Evolutionary conservation across 2,113 vertebrate genomes (phyloP), one percentile per base, ranked within the genome.

Genomic region (Corythornis cristatus): DNA sequence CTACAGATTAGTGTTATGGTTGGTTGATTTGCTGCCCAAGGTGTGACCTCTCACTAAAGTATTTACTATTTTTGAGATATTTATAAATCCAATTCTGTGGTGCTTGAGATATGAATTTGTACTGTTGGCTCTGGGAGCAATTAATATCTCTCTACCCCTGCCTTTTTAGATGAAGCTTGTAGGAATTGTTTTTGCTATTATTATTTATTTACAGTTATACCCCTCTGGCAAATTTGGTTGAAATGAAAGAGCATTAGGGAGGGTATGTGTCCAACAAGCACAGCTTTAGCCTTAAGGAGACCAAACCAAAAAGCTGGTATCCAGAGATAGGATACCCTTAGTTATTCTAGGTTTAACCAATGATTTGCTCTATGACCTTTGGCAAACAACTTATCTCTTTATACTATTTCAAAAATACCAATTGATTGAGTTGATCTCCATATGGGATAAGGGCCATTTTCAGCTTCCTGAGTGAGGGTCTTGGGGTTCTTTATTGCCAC

Each of bases 281-380:
- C 16, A 37, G 1, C 62, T 71, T 31, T 74, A 90, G 37, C 76
- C 76, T 62, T 80, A 67, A 58, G 56, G 64, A 58, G 35, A 74
- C 14, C 9, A 58, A 73, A 64, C 67, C 37, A 50, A 91, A 92
- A 79, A 79, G 8, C 25, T 62, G 37, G 3, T 77, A 40, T 79
- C 33, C 58, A 70, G 66, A 82, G 77, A 15, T 4, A 56, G 35
- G 14, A 33, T 76, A 79, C 71, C 29, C 33, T 91, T 77, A 74
- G 25, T 83, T 90, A 83, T 73, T 93, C 56, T 68, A 75, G 60
- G 11, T 77, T 93, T 83, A 89, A 28, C 23, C 58, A 83, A 26
- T 45, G 19, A 62, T 91, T 93, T 93, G 40, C 51, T 88, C 57
- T 71, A 3, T 80, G 83, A 88, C 88, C 88, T 95, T 91, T 89